Conservation (phyloP, 2,113 vertebrate genomes). For the Limnothrissa miodon region DNA sequence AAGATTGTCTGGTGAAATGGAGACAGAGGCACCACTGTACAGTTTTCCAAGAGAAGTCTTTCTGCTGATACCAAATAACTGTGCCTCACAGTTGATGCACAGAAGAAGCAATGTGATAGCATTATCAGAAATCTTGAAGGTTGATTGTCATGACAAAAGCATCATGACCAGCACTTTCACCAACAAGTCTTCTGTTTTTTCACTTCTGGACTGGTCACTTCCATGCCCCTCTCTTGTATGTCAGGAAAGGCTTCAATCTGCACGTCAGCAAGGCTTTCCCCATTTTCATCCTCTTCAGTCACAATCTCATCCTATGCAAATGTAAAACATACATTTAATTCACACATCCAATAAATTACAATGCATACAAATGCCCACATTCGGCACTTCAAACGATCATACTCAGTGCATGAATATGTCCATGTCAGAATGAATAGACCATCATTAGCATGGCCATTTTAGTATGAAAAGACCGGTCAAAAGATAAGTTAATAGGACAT, state of each 20-base stretch:
- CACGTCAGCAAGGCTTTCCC: neutral
- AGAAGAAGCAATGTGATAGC: neutral
- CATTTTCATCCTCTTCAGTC: neutral
- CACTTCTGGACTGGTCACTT: neutral
- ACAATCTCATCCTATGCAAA: neutral
- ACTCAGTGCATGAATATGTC: neutral
- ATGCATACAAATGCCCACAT: neutral
- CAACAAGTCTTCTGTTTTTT: neutral
- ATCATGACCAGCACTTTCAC: neutral
- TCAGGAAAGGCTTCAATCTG: neutral
- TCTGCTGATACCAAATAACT: no score
- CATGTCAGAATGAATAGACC: neutral
- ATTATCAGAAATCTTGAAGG: neutral
- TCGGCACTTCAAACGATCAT: neutral
- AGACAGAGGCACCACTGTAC: no score
- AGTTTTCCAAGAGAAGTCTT: neutral
- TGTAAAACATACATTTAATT: neutral
- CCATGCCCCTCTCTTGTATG: neutral
- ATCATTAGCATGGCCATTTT: neutral
- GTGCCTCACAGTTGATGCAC: no score
- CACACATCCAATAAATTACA: neutral
- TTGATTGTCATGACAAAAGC: neutral
- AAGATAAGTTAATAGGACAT: no score
- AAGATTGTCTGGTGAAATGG: no score
- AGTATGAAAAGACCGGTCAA: no score